phyloP scores from a whole-genome alignment of 2,888 invertebrate genomes.

The Sicus ferrugineus region DNA sequence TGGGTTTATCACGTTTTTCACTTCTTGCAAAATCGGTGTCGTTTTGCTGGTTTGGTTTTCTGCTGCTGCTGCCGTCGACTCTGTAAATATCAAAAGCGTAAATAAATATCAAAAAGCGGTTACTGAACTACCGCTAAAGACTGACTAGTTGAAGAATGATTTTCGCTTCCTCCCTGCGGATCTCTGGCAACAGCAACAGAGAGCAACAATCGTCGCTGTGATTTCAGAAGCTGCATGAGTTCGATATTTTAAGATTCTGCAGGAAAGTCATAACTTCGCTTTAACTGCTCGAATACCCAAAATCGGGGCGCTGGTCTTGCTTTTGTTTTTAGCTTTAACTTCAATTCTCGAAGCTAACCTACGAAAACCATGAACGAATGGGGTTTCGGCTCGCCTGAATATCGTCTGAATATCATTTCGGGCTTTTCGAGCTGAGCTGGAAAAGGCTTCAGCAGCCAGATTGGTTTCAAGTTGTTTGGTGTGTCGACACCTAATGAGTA shows the following conservation, averaged over 20 bases:
- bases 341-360: neutral
- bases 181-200: neutral
- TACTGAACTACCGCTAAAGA: neutral
- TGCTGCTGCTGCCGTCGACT: neutral
- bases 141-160: neutral
- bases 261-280: neutral
- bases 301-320: no score
- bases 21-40: neutral
- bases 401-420: neutral
- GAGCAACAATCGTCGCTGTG: neutral
- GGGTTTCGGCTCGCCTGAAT: no score
- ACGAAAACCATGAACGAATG: neutral
- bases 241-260: neutral
- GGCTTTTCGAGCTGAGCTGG: no score
- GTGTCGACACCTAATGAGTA: neutral
- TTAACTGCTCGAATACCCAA: neutral
- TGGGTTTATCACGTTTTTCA: neutral
- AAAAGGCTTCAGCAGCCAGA: neutral
- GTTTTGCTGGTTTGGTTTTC: neutral
- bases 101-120: no score
- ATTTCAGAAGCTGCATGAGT: neutral
- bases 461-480: neutral
- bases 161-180: neutral
- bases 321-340: no score
- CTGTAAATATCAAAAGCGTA: neutral